These are phyloP conservation scores for Fopius arisanus DNA, from an alignment of 1,140 invertebrate species.

Conservation along the genomic window DNA sequence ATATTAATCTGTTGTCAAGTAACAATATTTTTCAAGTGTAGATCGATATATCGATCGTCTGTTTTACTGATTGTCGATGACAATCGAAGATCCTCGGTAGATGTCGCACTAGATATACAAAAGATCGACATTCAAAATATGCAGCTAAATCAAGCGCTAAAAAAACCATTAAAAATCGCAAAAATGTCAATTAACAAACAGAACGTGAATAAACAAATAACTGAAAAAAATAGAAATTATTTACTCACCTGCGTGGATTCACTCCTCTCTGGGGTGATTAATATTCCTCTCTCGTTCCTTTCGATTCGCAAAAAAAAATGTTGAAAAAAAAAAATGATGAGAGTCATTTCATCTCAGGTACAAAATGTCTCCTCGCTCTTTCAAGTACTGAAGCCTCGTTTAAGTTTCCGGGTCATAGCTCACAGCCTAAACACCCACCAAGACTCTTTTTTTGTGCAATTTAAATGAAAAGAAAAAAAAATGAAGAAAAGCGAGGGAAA, in stretches of 20 bases:
- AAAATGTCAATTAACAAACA: no score
- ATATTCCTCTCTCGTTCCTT: no score
- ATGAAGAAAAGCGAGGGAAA: no score
- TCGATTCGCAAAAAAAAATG: neutral
- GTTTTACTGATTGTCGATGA: neutral
- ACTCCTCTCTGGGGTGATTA: no score
- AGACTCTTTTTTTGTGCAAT: conserved; percentile 6
- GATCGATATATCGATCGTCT: neutral
- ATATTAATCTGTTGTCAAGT: no score
- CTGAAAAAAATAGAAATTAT: no score
- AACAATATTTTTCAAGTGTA: no score
- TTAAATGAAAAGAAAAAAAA: conserved; percentile 1
- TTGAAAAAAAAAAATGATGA: neutral
- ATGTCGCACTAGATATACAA: neutral
- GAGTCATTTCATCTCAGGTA: neutral
- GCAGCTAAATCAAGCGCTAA: no score
- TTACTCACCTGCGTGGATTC: no score
- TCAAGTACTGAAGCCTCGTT: conserved; percentile 31
- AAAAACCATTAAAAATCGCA: no score
- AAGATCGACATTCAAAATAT: neutral
- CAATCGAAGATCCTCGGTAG: neutral
- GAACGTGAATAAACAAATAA: no score
- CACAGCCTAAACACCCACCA: conserved; percentile 1
- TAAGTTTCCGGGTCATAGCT: conserved; percentile 49
- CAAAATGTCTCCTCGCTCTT: conserved; percentile 23